These are phyloP conservation scores for Petromus typicus DNA, from an alignment of 2,113 vertebrate genomes.

Conservation along the genomic window DNA sequence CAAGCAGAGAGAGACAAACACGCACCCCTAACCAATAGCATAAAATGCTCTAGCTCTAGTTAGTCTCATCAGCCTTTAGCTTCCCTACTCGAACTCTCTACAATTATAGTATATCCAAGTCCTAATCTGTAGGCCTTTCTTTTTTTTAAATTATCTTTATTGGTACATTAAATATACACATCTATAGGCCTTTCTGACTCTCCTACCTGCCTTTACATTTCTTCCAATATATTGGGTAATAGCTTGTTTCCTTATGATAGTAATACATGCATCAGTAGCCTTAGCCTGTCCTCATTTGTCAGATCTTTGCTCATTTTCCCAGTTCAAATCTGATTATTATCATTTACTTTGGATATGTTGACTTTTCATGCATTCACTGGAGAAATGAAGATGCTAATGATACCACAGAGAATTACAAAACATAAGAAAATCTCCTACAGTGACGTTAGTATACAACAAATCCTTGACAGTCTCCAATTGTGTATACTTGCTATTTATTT, in stretches of 20 bases:
- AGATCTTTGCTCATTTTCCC: neutral
- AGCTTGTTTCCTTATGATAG: too few relatives aligned
- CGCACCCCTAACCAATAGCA: neutral
- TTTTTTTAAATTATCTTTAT: too few relatives aligned
- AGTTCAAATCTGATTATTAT: neutral
- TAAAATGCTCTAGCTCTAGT: too few relatives aligned
- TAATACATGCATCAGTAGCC: neutral
- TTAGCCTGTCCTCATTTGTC: neutral
- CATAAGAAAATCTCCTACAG: neutral
- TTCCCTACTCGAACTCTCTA: neutral
- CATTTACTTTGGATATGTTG: neutral
- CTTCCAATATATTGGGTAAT: neutral
- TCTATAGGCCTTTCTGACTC: neutral
- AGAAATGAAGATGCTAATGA: neutral
- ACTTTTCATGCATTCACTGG: neutral
- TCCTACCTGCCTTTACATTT: neutral
- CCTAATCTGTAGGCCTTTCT: neutral
- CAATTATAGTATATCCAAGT: neutral
- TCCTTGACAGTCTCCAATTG: neutral
- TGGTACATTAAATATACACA: too few relatives aligned
- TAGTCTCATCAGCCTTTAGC: rapidly evolving
- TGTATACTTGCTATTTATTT: neutral
- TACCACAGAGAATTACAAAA: neutral
- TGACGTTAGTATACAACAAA: neutral
- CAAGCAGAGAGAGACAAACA: neutral